Evolutionary conservation across 2,113 vertebrate genomes (phyloP).

Genomic region (Plectropomus leopardus): DNA sequence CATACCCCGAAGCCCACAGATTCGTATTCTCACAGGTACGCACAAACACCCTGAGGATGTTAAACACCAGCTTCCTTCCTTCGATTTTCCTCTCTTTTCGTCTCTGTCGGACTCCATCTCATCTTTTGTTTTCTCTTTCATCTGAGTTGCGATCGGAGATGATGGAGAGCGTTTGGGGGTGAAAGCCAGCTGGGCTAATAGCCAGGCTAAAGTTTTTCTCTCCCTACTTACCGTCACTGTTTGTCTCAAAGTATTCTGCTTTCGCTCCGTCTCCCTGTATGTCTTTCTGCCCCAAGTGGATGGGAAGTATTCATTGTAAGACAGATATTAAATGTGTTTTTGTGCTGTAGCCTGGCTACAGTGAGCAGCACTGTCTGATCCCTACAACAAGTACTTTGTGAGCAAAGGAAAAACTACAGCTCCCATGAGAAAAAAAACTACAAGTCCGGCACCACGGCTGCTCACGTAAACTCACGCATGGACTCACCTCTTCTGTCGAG

Average conservation of each 20-base stretch:
- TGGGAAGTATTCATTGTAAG: conserved; percentile 26
- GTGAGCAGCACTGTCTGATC: neutral
- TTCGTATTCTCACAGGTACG: conserved; percentile 3
- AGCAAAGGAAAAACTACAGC: neutral
- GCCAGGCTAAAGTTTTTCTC: conserved; percentile 15
- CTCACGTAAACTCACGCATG: neutral
- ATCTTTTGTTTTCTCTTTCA: neutral
- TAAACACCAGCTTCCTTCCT: neutral
- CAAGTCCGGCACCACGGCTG: neutral
- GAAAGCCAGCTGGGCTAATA: neutral
- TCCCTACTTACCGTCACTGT: conserved; percentile 18
- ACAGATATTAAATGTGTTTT: conserved; percentile 55
- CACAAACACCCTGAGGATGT: conserved; percentile 3
- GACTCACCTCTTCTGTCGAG: neutral
- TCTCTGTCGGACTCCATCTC: neutral
- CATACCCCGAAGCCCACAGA: conserved; percentile 7
- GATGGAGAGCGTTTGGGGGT: neutral
- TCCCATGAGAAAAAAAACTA: neutral
- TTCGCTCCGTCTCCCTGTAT: conserved; percentile 29
- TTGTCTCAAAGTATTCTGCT: conserved; percentile 7
- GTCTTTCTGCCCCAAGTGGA: conserved; percentile 36
- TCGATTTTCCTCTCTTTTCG: neutral
- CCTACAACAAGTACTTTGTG: neutral
- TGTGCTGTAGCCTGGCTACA: conserved; percentile 54
- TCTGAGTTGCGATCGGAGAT: neutral